Evolutionary conservation across 2,797 vertebrate species (phyloP).

Genomic region (Phrynocephalus forsythii): DNA sequence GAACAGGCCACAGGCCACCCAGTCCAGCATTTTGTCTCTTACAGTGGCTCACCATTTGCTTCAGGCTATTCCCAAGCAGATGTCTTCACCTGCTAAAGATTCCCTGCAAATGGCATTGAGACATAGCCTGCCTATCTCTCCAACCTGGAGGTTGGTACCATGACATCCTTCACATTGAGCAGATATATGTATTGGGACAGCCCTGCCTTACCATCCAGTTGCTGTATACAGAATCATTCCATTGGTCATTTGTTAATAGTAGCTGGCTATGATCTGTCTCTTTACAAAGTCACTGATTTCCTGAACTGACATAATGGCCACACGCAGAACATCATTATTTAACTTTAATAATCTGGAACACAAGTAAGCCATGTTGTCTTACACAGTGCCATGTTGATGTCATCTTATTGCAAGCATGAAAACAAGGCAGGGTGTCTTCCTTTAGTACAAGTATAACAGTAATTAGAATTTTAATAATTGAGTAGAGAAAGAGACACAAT

Average conservation of each 20-base stretch:
- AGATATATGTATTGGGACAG: neutral
- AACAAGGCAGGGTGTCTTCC: neutral
- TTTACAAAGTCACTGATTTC: neutral
- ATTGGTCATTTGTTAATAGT: neutral
- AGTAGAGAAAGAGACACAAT: no score
- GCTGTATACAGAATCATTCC: neutral
- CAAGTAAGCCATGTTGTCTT: neutral
- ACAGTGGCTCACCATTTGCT: no score
- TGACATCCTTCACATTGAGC: neutral
- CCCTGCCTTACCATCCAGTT: neutral
- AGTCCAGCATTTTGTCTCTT: no score
- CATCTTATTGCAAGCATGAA: neutral
- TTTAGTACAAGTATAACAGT: neutral
- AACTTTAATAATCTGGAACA: neutral
- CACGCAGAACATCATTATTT: neutral
- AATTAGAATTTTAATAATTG: neutral
- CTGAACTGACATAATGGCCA: neutral
- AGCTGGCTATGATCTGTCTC: neutral
- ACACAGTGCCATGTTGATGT: neutral
- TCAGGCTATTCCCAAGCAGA: no score
- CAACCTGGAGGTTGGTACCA: neutral
- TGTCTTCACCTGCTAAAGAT: no score
- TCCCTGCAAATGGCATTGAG: no score
- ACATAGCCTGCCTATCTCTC: no score
- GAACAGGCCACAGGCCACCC: no score